phyloP scores from a whole-genome alignment of 2,888 invertebrate genomes.

The Anoplius nigerrimus region DNA sequence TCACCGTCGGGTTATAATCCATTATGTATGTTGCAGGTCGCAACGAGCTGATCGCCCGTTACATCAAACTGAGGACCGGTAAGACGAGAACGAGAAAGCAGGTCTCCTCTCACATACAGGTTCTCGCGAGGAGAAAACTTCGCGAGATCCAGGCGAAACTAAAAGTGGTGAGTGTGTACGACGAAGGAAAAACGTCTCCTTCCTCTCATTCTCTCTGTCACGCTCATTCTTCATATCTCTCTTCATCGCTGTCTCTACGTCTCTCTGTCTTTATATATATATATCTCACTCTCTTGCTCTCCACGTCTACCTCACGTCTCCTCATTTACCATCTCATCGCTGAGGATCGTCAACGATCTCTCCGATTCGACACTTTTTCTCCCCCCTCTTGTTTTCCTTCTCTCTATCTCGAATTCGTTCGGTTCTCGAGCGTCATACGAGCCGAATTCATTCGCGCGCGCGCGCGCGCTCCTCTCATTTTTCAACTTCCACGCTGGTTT shows the following conservation, averaged over 20 bases:
- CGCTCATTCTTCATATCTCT: neutral
- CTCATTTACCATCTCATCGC: too few relatives aligned
- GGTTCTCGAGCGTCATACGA: neutral
- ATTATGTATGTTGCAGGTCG: constrained; percentile 85
- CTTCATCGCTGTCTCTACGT: neutral
- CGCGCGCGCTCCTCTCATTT: too few relatives aligned
- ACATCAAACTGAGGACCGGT: constrained; percentile 99
- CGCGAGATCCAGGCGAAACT: constrained; percentile 98
- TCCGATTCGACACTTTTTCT: too few relatives aligned
- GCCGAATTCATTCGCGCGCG: too few relatives aligned
- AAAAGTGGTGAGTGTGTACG: constrained; percentile 90
- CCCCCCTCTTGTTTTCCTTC: too few relatives aligned
- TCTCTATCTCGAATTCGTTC: neutral
- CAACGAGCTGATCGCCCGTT: constrained; percentile 99
- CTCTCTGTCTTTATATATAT: too few relatives aligned
- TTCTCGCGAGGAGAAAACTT: constrained; percentile 97
- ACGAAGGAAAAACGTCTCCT: neutral
- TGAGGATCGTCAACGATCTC: too few relatives aligned
- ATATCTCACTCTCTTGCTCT: too few relatives aligned
- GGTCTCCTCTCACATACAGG: constrained; percentile 99
- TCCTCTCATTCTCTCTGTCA: neutral
- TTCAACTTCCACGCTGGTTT: too few relatives aligned
- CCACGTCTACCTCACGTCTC: too few relatives aligned
- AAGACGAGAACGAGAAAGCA: constrained; percentile 99
- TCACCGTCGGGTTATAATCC: constrained; percentile 2